Base-by-base conservation (phyloP, 2,888 invertebrate species). In the Agrypnus murinus region DNA sequence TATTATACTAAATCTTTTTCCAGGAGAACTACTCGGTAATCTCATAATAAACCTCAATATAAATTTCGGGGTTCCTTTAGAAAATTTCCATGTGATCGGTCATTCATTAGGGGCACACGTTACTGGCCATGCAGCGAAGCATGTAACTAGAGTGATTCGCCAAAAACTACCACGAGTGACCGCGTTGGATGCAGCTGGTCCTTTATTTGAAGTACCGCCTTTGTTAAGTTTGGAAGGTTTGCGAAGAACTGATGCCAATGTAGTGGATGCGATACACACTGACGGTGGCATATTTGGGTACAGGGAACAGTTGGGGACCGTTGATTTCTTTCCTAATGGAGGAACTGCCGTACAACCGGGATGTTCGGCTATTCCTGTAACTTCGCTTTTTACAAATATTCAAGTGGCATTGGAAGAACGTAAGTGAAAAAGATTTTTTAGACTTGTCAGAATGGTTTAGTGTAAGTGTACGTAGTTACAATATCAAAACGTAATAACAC, bases 231-330 rank as follows among this genome's bases (percentile, higher is more conserved):
- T 86, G 14, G 84, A 88, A 43, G 87, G 89, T 66, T 82, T 91
- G 0, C 84, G 88, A 69, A 86, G 87, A 38, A 86, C 87, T 1
- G 88, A 90, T 14, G 91, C 88, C 0, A 81, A 85, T 4, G 89
- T 90, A 76, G 90, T 91, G 0, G 90, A 90, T 80, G 87, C 88
- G 0, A 87, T 90, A 72, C 91, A 91, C 78, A 90, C 90, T 6
- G 89, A 89, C 72, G 87, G 87, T 45, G 90, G 89, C 1, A 86
- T 86, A 0, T 81, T 89, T n/a, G 89, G 69, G 65, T 80, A 71
- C 78, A 79, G 63, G 79, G 88, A 1, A 88, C 0, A 87, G 86
- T 0, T 83, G 86, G 31, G 87, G 88, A 0, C 76, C 69, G 85
- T 86, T 0, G 90, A 91, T 77, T 89, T 90, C 81, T 89, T 87